phyloP scores from a whole-genome alignment of 2,113 vertebrate species.

The Mohoua ochrocephala region DNA sequence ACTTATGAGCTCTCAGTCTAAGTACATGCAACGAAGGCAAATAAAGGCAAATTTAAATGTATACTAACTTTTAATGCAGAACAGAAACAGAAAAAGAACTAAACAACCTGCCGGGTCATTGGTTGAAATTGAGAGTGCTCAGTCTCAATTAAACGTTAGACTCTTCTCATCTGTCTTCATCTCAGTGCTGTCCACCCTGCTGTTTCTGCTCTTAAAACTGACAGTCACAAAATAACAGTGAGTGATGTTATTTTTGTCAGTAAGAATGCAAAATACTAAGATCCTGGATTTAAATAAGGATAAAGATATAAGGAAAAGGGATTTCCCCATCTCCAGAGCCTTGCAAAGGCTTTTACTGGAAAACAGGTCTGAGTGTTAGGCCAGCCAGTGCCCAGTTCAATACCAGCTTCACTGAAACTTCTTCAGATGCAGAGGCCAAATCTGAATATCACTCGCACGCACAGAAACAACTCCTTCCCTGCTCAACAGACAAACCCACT shows the following conservation, averaged over 20 bases:
- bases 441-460: neutral
- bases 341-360: neutral
- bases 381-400: neutral
- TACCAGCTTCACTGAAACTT: neutral
- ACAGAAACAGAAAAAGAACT: neutral
- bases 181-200: neutral
- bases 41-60: neutral
- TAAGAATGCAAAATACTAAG: neutral
- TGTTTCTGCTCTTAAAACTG: neutral
- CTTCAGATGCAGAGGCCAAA: neutral
- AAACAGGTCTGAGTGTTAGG: neutral
- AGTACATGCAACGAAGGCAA: neutral
- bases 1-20: neutral
- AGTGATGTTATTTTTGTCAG: neutral
- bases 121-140: neutral
- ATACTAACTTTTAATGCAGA: neutral
- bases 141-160: neutral
- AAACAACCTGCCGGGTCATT: neutral
- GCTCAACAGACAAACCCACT: neutral
- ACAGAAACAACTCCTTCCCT: neutral
- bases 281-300: neutral
- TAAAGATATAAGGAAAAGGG: neutral
- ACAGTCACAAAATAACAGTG: neutral
- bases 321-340: neutral
- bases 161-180: neutral